Percentiles rank a stretch among this genome's conserved stretches.
Evolutionary conservation across 2,888 invertebrate species (phyloP).

Genomic region (Galeruca laticollis): DNA sequence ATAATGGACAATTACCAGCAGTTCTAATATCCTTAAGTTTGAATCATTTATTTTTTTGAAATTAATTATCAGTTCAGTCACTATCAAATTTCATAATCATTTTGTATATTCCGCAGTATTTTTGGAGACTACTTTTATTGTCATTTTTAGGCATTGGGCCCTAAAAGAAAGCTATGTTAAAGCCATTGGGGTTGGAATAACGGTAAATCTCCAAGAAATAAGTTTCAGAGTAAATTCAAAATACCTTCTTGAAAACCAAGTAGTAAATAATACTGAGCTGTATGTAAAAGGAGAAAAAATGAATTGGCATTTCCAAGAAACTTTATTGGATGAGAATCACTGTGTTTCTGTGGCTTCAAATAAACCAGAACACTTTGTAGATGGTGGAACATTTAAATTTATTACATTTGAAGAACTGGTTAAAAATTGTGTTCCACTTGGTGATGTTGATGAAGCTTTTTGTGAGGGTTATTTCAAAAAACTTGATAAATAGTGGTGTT

Average conservation of each 20-base stretch:
- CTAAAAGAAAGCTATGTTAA: slow-evolving; percentile 96
- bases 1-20: no score
- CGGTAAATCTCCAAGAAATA: slow-evolving; percentile 79
- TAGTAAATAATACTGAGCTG: slow-evolving; percentile 76
- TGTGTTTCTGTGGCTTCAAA: slow-evolving; percentile 81
- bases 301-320: slow-evolving; percentile 88
- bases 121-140: slow-evolving; percentile 4
- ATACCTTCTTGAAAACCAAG: slow-evolving; percentile 65
- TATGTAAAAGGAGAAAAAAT: slow-evolving; percentile 71
- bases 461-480: slow-evolving; percentile 72
- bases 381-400: slow-evolving; percentile 66
- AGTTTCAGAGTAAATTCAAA: slow-evolving; percentile 78
- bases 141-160: slow-evolving; percentile 81
- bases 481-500: slow-evolving; percentile 60
- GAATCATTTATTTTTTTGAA: no score
- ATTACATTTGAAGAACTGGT: slow-evolving; percentile 75
- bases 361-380: slow-evolving; percentile 46
- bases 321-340: slow-evolving; percentile 79
- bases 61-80: no score
- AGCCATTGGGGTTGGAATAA: slow-evolving; percentile 88
- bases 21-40: no score
- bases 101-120: no score
- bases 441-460: slow-evolving; percentile 70
- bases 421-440: slow-evolving; percentile 68
- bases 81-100: no score